phyloP scores from a whole-genome alignment of 2,113 vertebrate species.

The Centropristis striata region DNA sequence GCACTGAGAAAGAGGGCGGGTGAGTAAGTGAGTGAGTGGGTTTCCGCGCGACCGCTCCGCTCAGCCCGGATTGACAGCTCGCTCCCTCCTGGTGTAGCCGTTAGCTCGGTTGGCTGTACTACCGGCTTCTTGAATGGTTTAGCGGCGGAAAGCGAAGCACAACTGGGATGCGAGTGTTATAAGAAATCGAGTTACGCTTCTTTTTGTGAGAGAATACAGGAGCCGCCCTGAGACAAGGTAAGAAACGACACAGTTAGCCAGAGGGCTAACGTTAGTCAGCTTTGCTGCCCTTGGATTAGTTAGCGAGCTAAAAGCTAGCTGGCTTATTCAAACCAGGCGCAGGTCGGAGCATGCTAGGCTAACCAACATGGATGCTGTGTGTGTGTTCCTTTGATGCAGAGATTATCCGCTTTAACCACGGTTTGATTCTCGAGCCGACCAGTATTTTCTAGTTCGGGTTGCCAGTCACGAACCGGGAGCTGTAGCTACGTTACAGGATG shows the following conservation, averaged over 20 bases:
- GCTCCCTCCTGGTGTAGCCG: constrained; percentile 24
- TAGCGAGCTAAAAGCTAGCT: constrained; percentile 60
- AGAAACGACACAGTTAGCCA: background rate
- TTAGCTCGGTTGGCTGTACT: constrained; percentile 33
- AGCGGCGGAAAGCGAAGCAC: background rate
- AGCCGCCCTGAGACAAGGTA: constrained; percentile 43
- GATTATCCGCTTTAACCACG: constrained; percentile 76
- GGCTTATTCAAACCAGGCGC: constrained; percentile 15
- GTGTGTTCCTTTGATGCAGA: constrained; percentile 57
- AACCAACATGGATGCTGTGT: constrained; percentile 73
- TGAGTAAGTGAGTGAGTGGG: constrained; percentile 7
- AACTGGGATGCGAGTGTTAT: constrained; percentile 58
- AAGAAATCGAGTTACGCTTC: background rate
- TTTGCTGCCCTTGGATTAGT: constrained; percentile 76
- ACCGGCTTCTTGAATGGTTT: constrained; percentile 48
- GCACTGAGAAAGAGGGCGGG: background rate
- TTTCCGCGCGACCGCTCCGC: constrained; percentile 7
- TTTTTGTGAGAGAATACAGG: background rate
- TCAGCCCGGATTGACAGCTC: constrained; percentile 60
- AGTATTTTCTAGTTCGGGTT: constrained; percentile 31
- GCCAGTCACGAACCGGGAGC: constrained; percentile 8
- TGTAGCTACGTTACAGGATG: background rate
- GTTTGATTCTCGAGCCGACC: constrained; percentile 38
- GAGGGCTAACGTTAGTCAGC: constrained; percentile 7
- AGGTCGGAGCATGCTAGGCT: constrained; percentile 4